Evolutionary conservation across 2,797 vertebrate species (phyloP), one percentile per base, ranked within the genome.

Genomic region (Carapus acus): DNA sequence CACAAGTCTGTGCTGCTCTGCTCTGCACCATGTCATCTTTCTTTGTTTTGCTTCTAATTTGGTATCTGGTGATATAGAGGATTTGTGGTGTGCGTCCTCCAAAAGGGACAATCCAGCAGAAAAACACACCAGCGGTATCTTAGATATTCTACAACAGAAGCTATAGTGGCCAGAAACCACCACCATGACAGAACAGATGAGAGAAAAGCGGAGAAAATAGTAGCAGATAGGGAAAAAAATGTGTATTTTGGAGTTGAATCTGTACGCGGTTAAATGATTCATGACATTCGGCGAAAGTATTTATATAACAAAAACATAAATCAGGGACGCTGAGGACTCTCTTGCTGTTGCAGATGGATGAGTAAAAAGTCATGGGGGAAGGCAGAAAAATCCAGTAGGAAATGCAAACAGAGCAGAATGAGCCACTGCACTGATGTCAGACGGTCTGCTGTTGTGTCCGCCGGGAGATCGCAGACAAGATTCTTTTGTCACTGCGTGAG

Each of bases 401-500:
- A 52, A 33, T 21, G 15, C 47, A 38, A 18, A 54, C 1, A 12
- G 38, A 44, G 20, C 14, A n/a, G n/a, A 12, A 40, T 17, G 23
- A 24, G 2, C n/a, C n/a, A 44, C 24, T n/a, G 42, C 8, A 18
- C 17, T 8, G 2, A 14, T n/a, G 17, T 46, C 27, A 58, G 63
- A 52, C 2, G 43, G 22, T 21, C 34, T 12, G 19, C 19, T 0
- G 8, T 44, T 29, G 54, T 71, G 54, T 80, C 65, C 4, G 7
- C 14, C 24, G 43, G 15, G 19, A 3, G 17, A 58, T 46, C n/a
- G 1, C 5, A 9, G 61, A 73, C 53, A 67, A 57, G 27, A 47
- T 15, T 39, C 42, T 51, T 66, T 69, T 33, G 34, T 63, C 14
- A n/a, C n/a, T n/a, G n/a, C n/a, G 21, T 36, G 6, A 48, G 33